Evolutionary conservation across 2,113 vertebrate species (phyloP).

Genomic region (Eretmochelys imbricata): DNA sequence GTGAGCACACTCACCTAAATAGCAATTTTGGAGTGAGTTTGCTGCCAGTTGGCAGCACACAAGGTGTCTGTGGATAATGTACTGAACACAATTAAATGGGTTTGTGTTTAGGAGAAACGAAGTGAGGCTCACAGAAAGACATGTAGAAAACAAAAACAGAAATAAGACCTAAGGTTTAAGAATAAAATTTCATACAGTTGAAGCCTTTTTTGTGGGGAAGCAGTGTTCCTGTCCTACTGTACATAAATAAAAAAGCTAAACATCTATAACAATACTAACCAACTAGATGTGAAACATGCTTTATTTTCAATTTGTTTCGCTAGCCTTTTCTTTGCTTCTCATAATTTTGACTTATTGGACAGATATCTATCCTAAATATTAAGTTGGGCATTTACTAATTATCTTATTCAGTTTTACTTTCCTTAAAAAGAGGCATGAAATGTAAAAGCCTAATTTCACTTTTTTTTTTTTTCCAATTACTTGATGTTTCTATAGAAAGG

Average conservation of each 20-base stretch:
- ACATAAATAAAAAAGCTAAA: neutral
- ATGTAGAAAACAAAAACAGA: too few relatives aligned
- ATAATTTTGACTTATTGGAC: neutral
- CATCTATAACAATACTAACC: neutral
- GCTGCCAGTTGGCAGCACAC: neutral
- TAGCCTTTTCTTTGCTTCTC: neutral
- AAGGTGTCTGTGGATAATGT: neutral
- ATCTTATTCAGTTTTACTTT: too few relatives aligned
- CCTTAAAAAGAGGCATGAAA: too few relatives aligned
- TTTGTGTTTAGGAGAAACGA: neutral
- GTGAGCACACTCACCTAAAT: accelerated
- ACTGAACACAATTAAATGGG: neutral
- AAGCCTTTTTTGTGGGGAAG: too few relatives aligned
- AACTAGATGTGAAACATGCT: neutral
- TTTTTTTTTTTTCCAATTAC: neutral
- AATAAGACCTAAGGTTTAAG: too few relatives aligned
- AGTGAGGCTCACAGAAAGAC: too few relatives aligned
- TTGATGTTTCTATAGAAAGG: neutral
- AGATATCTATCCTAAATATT: neutral
- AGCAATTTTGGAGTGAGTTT: neutral
- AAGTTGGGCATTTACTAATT: too few relatives aligned
- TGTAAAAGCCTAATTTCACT: too few relatives aligned
- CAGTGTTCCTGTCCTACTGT: too few relatives aligned
- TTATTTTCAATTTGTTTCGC: neutral
- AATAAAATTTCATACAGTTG: too few relatives aligned